Base-by-base conservation (phyloP, 2,888 invertebrate genomes). In the Bimastos eiseni region DNA sequence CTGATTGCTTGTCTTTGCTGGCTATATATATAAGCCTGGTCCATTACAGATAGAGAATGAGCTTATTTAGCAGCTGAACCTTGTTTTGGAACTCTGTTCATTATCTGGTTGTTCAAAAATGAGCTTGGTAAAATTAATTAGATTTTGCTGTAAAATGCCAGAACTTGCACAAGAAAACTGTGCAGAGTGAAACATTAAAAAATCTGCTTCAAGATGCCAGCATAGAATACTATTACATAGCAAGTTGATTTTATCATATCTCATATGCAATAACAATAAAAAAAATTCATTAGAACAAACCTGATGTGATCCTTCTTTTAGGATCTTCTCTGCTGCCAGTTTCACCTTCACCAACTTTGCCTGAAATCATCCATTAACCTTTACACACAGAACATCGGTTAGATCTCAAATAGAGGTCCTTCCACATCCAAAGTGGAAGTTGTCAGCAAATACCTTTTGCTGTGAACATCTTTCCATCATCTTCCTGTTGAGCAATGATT, bases 331-430 rank as follows among this genome's bases (percentile, higher is more conserved):
- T 91, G 97, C 96, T 93, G 97, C 97, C 36, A 95, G 94, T 92
- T 96, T 95, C 0, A 97, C 96, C 90, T 96, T 95, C 94, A 96
- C 96, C 24, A 98, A 96, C 90, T 93, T 94, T 84, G 92, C 91
- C 94, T 94, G 92, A 24, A 93, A 91, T 90, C 84, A 38, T 30
- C 89, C 89, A 38, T 21, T 55, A 30, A 17, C 2, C 55, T 55
- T 55, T 33, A 34, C 33, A 21, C 6, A 41, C 6, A 89, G 19
- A 2, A 38, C 30, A 44, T 13, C 34, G 33, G 84, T 34, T 36
- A 19, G 3, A 36, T 84, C 84, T 84, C 0, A 21, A 84, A 30
- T 33, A 84, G 34, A 84, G 6, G 30, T 4, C 30, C 24, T 30
- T 49, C 49, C 8, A 49, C 49, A 49, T 49, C 49, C 49, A 19